Conservation (phyloP, 2,888 invertebrate species). For the Argyresthia goedartella region DNA sequence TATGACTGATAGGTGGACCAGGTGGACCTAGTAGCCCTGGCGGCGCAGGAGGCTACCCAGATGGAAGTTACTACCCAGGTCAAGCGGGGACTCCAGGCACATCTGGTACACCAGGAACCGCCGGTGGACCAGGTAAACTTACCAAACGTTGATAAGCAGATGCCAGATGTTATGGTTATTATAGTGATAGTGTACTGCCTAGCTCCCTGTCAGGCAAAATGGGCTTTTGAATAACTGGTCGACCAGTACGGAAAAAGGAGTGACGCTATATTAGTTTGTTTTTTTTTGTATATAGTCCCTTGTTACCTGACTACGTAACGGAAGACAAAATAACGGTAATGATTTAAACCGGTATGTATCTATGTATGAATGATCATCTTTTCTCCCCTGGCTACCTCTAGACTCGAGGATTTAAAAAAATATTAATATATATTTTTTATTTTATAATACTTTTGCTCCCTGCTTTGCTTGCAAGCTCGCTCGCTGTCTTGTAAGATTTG, state of each 20-base stretch:
- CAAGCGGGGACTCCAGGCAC: constrained; percentile 15
- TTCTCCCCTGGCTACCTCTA: too few relatives aligned
- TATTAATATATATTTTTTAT: too few relatives aligned
- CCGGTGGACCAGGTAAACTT: constrained; percentile 15
- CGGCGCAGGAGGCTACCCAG: background rate
- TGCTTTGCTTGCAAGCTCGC: too few relatives aligned
- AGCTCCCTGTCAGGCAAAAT: background rate
- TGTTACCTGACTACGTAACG: too few relatives aligned
- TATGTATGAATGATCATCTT: too few relatives aligned
- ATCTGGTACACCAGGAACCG: constrained; percentile 18
- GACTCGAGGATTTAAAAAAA: too few relatives aligned
- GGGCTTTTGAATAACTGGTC: background rate
- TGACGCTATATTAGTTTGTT: too few relatives aligned
- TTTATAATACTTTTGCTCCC: too few relatives aligned
- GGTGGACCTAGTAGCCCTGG: constrained; percentile 36
- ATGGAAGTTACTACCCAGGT: constrained; percentile 23
- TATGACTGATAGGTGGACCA: constrained; percentile 33
- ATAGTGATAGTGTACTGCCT: background rate
- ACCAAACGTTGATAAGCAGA: background rate
- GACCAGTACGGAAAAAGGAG: background rate
- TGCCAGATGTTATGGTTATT: background rate
- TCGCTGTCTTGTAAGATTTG: too few relatives aligned
- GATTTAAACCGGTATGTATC: too few relatives aligned
- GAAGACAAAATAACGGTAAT: too few relatives aligned
- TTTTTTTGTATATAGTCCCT: too few relatives aligned